Evolutionary conservation across 2,113 vertebrate genomes (phyloP), one percentile per base, ranked within the genome.

Genomic region (Antechinus flavipes): DNA sequence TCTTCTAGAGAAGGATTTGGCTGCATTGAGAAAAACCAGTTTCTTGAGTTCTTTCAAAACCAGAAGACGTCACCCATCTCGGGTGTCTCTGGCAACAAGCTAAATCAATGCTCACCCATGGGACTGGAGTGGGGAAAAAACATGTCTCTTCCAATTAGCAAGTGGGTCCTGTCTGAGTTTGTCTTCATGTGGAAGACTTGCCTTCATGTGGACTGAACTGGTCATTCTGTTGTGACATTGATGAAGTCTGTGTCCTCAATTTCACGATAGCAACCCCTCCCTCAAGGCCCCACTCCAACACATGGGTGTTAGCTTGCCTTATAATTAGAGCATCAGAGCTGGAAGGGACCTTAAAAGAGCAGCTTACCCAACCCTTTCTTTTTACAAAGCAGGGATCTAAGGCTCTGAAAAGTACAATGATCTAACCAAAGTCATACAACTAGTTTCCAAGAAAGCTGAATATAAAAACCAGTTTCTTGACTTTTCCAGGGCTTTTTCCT

Each of bases 1-100:
- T 56, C 54, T 91, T 94, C 89, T 84, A 58, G 84, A 95, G 55
- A 1, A 9, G n/a, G 61, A 76, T 76, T n/a, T 76, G 58, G 52
- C 16, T 53, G 47, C 42, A 68, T 42, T 30, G 49, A 7, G 23
- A 42, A 54, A 84, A 84, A n/a, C 16, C 68, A 30, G 91, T 24
- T 68, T n/a, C 68, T 42, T 84, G n/a, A 84, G 68, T 19, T 84
- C 68, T 84, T 50, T 30, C 25, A 91, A 89, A 50, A 54, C 90
- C 50, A 89, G 42, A 61, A 35, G 68, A 94, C 58, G 14, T 61
- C 61, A 96, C 68, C 68, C n/a, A 84, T 42, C 49, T 76, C n/a
- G 46, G 46, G 8, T 76, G 46, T 30, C 55, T 27, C 89, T 9
- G 52, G 25, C 25, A 0, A 93, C 61, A 91, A 54, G 54, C 50